Evolutionary conservation across 2,113 vertebrate genomes (phyloP).

Genomic region (Oreochromis niloticus): DNA sequence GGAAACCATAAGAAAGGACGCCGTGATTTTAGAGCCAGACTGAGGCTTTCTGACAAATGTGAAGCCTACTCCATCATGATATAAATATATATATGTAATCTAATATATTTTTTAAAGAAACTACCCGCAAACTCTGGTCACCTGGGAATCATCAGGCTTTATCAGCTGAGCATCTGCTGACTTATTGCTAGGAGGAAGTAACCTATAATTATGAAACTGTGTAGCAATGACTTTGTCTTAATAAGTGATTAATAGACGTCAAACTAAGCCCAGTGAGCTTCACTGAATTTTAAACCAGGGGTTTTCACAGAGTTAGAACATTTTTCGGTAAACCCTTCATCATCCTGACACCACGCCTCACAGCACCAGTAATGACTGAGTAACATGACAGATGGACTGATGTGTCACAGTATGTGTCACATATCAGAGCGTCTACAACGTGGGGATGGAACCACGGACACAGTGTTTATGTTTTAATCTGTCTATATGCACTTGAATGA

Average conservation of each 20-base stretch:
- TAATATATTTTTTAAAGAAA: not conserved
- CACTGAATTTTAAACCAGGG: accelerated
- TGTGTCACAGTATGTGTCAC: not conserved
- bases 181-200: not conserved
- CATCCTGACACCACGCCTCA: not conserved
- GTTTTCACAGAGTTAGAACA: not conserved
- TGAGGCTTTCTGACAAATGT: not conserved
- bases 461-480: not conserved
- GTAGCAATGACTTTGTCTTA: not conserved
- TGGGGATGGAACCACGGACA: not conserved
- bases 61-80: not conserved
- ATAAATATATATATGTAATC: not conserved
- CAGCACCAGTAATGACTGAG: accelerated
- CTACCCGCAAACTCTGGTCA: not conserved
- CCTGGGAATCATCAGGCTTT: not conserved
- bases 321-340: not conserved
- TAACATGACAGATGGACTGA: not conserved
- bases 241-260: not conserved
- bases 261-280: not conserved
- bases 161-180: constrained; percentile 37
- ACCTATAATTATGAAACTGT: not conserved
- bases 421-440: not conserved
- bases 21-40: not conserved
- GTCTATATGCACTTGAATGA: not conserved
- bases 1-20: not conserved